Evolutionary conservation across 2,888 invertebrate species (phyloP), one percentile per base, ranked within the genome.

Genomic region (Caenorhabditis wallacei): DNA sequence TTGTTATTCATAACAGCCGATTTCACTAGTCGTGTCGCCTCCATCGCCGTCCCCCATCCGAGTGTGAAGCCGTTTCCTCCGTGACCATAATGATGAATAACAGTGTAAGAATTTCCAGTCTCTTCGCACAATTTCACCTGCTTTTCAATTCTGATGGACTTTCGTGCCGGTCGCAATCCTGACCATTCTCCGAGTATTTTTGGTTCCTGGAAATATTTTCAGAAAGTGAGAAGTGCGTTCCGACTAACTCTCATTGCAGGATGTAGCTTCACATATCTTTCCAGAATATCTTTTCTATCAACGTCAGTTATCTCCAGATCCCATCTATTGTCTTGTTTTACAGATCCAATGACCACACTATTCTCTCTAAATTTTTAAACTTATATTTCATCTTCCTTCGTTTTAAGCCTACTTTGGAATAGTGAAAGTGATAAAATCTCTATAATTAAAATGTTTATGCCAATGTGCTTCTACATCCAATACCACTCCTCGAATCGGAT

Each of bases 401-500:
- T 80, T 61, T 57, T 20, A 18, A 48, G 13, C 61, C 26, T 26
- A 84, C 88, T 86, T 89, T 13, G 89, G 89, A 69, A 89, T 89
- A 13, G 88, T 88, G 74, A 89, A 88, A 7, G 87, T 86, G 48
- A 64, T 57, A 35, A 88, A 85, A 70, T 89, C 88, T 26, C 85
- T 80, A 79, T 89, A 97, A 91, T 95, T 95, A 70, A 96, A 96
- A 8, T 95, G 95, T 93, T 96, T 96, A 61, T 97, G 93, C 96
- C 96, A 97, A 0, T 96, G 96, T 0, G 96, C 97, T 74, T 94
- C 94, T 0, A 95, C 89, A 69, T 88, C 83, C 35, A 90, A 35
- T 43, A 84, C 84, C n/a, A 90, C 88, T 11, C 90, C 90, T 20
- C 90, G 80, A 35, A 81, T 84, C 24, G 92, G 89, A 24, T 93